Evolutionary conservation across 2,888 invertebrate species (phyloP), one percentile per base, ranked within the genome.

Genomic region (Leucoma salicis): DNA sequence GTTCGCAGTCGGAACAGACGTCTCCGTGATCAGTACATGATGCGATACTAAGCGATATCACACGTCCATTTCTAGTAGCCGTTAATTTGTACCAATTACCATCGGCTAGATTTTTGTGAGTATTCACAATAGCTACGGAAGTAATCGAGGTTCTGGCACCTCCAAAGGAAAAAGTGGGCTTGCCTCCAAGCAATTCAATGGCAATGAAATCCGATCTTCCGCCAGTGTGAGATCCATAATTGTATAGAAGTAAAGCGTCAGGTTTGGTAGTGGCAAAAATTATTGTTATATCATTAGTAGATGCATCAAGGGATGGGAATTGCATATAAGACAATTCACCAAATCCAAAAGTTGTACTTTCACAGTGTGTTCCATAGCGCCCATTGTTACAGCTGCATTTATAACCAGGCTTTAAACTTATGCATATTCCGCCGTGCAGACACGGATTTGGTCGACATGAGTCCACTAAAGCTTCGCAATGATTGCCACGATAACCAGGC

Each of bases 361-460:
- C 97, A 78, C 98, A 99, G 66, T 96, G 96, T 27, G 95, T 91
- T 6, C 98, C 99, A 70, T 97, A 97, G 21, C 95, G 92, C 8
- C 96, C 97, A 63, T 96, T 95, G 0, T 94, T 93, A 70, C 99
- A 99, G 59, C 94, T 94, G 64, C 95, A 95, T 72, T 92, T 93
- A 71, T 96, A 97, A 24, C 96, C 96, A 5, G 96, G 96, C 70
- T 96, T 96, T n/a, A 96, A 86, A 50, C 95, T 94, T 11, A 96
- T 93, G 70, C 98, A 98, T 31, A 95, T 91, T 18, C 98, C 98
- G 15, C 96, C 97, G 74, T 97, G 91, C 49, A 96, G 86, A 66
- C 98, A 98, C n/a, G 97, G 98, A 78, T 97, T 97, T 0, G 97
- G 96, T 46, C 97, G 91, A 70, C 98, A 99, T 0, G 96, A 96